These are phyloP conservation scores for Eira barbara DNA, from an alignment of 2,113 vertebrate genomes.

Conservation along the genomic window DNA sequence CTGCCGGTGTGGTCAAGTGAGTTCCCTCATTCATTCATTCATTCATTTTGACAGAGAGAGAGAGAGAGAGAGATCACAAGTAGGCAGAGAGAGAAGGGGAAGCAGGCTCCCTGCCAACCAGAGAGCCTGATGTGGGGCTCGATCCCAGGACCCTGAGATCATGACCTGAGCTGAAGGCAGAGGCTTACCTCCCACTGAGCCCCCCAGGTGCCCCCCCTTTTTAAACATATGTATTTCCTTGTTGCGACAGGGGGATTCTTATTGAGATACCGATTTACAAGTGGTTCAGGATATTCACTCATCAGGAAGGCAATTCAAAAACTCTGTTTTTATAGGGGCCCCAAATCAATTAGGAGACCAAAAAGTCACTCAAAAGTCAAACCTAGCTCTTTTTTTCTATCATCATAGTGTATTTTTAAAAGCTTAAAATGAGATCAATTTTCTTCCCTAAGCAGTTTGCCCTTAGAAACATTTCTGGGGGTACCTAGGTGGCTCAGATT, in stretches of 20 bases:
- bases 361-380: conserved; percentile 19
- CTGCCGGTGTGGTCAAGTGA: background rate
- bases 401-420: background rate
- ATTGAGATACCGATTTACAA: background rate
- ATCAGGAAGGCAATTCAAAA: background rate
- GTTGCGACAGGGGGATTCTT: background rate
- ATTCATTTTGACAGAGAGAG: too few relatives aligned
- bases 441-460: background rate
- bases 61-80: too few relatives aligned
- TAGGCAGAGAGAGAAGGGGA: too few relatives aligned
- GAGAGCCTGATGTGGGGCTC: too few relatives aligned
- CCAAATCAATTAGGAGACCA: background rate
- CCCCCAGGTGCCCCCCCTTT: background rate
- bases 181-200: too few relatives aligned
- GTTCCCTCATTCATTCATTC: too few relatives aligned
- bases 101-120: too few relatives aligned
- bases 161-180: too few relatives aligned
- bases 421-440: background rate
- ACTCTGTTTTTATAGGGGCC: background rate
- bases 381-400: background rate
- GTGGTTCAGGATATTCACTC: background rate
- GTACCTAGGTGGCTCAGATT: too few relatives aligned
- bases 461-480: background rate
- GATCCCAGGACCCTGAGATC: too few relatives aligned
- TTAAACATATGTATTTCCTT: background rate